Conservation (phyloP, 2,113 vertebrate species). For the Ascaphus truei region DNA sequence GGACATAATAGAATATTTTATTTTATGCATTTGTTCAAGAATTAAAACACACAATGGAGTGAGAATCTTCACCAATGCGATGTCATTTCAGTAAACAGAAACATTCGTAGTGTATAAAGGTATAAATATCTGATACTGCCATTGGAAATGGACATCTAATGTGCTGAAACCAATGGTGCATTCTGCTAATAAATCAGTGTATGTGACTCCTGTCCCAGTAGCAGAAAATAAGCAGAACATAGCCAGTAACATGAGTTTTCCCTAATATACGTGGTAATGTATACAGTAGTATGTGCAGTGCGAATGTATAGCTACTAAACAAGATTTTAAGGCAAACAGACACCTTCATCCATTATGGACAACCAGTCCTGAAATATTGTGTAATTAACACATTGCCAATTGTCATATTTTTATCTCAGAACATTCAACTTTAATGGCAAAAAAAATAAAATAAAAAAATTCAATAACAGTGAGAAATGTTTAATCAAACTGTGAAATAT, state of each 20-base stretch:
- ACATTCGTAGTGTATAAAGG: slow-evolving; percentile 66
- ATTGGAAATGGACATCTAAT: slow-evolving; percentile 59
- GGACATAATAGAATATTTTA: slow-evolving; percentile 54
- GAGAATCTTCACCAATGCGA: slow-evolving; percentile 61
- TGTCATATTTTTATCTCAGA: not conserved
- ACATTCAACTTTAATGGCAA: slow-evolving; percentile 17
- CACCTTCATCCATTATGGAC: slow-evolving; percentile 40
- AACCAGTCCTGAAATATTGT: slow-evolving; percentile 6
- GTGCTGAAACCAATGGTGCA: slow-evolving; percentile 50
- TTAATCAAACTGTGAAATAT: slow-evolving; percentile 44
- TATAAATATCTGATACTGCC: slow-evolving; percentile 69
- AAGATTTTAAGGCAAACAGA: slow-evolving; percentile 70
- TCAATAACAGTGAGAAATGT: not conserved
- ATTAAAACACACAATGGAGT: slow-evolving; percentile 61
- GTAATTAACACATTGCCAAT: not conserved
- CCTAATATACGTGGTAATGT: slow-evolving; percentile 37
- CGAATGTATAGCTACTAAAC: slow-evolving; percentile 46
- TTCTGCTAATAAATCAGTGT: slow-evolving; percentile 57
- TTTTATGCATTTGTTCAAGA: slow-evolving; percentile 62
- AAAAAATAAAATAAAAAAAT: slow-evolving; percentile 11
- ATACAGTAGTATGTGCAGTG: slow-evolving; percentile 48
- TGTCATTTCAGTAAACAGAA: slow-evolving; percentile 62
- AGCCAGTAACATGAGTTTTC: slow-evolving; percentile 49
- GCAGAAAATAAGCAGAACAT: slow-evolving; percentile 55
- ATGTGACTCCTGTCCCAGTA: slow-evolving; percentile 41